Base-by-base conservation (phyloP, 2,888 invertebrate species). In the Branchellion lobata region DNA sequence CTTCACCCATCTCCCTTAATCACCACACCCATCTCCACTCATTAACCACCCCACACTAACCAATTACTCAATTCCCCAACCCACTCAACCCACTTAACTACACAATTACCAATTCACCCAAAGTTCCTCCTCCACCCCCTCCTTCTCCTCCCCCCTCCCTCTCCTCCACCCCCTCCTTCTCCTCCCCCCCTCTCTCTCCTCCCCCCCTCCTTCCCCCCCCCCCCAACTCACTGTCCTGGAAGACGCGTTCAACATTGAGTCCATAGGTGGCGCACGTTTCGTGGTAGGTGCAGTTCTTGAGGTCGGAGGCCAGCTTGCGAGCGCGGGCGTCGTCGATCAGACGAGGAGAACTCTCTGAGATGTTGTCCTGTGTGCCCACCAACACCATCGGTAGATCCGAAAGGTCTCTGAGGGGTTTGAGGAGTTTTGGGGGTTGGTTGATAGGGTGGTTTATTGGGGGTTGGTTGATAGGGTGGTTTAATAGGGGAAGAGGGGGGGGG, bases 261-360 rank as follows among this genome's bases (percentile, higher is more conserved):
- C 97, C 97, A 88, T 96, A 97, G 84, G 96, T 96, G 86, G 97
- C 96, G 88, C 96, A 96, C 74, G 97, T 97, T 90, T 98, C 98
- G 88, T 96, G 96, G 90, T 98, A 96, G 79, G 94, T 93, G 90
- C 96, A 96, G 87, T 94, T 91, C 89, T 94, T 93, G 87, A 97
- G 90, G 89, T 96, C 96, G 86, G 92, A 93, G 83, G 96, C 95
- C 88, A 97, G 89, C 90, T 96, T 96, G 85, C 95, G 91, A 83
- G 96, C 97, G 84, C 96, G 91, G 82, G 94, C 92, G 88, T 98
- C 97, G 88, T 96, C 96, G 86, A 98, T 95, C 82, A 96, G 93
- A 84, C 98, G 92, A 80, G 96, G 96, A 90, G 94, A 95, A 88
- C 92, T 93, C 90, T 96, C 96, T 89, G 94, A 96, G 88, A 97